phyloP scores from a whole-genome alignment of 2,797 vertebrate genomes.

The Sus cebifrons region DNA sequence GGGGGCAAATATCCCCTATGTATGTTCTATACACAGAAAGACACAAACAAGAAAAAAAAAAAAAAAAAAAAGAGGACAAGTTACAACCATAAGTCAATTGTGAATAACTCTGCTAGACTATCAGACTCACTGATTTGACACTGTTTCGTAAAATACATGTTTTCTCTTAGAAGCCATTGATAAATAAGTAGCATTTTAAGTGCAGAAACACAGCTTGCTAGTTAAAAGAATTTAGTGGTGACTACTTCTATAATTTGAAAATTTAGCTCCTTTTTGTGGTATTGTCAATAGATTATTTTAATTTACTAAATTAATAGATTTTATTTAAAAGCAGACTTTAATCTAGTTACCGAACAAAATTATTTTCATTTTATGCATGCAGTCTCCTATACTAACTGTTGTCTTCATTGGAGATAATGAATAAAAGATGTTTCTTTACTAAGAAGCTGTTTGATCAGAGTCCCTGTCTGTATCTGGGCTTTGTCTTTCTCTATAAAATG shows the following conservation, averaged over 20 bases:
- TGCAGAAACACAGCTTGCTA: neutral
- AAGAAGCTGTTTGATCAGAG: neutral
- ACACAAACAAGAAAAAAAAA: neutral
- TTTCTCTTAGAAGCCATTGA: constrained; percentile 9
- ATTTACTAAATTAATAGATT: constrained; percentile 8
- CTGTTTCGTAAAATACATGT: neutral
- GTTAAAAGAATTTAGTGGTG: neutral
- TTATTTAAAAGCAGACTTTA: constrained; percentile 50
- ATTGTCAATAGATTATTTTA: constrained; percentile 1
- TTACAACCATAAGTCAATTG: neutral
- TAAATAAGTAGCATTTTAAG: neutral
- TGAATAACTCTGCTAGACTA: neutral
- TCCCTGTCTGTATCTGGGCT: constrained; percentile 2
- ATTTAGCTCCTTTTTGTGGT: neutral
- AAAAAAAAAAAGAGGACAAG: neutral
- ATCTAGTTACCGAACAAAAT: neutral
- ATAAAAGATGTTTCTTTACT: constrained; percentile 3
- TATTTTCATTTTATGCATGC: neutral
- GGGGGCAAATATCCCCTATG: neutral
- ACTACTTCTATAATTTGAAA: neutral
- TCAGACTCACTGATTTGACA: neutral
- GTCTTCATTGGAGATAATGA: neutral
- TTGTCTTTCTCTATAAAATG: neutral
- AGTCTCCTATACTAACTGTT: neutral
- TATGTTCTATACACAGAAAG: neutral